Conservation (phyloP, 2,888 invertebrate genomes). For the Tenthredo mesomela region DNA sequence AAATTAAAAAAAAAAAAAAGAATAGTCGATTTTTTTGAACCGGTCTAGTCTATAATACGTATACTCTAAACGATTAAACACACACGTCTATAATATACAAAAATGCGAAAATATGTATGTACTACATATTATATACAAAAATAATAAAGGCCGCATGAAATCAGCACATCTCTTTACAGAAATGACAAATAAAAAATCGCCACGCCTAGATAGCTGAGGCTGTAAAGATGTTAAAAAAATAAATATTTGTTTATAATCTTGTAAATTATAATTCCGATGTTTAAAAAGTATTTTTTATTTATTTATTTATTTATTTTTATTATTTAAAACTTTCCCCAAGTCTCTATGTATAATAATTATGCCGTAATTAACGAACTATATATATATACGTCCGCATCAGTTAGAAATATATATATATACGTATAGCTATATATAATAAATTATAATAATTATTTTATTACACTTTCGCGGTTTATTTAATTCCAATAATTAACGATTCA, state of each 20-base stretch:
- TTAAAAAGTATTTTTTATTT: background rate
- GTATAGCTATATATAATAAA: background rate
- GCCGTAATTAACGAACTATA: background rate
- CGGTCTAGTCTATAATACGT: too few relatives aligned
- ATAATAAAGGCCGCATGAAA: background rate
- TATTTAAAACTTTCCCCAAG: conserved; percentile 1
- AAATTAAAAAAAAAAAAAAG: too few relatives aligned
- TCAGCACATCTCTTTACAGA: background rate
- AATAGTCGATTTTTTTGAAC: too few relatives aligned
- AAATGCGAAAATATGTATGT: too few relatives aligned
- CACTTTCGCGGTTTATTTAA: background rate
- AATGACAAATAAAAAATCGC: background rate
- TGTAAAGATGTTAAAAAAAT: background rate
- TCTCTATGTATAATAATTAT: background rate
- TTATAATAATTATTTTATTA: background rate
- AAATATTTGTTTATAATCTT: background rate
- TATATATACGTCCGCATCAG: background rate
- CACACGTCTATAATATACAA: background rate
- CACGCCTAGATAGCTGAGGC: background rate
- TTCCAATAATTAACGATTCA: background rate
- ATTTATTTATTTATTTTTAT: background rate
- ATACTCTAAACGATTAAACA: background rate
- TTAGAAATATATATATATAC: background rate
- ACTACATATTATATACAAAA: too few relatives aligned
- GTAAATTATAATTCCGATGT: background rate